These are phyloP conservation scores for Astropecten irregularis DNA, from an alignment of 53 echinoderm and acorn worm genomes.

Conservation along the genomic window DNA sequence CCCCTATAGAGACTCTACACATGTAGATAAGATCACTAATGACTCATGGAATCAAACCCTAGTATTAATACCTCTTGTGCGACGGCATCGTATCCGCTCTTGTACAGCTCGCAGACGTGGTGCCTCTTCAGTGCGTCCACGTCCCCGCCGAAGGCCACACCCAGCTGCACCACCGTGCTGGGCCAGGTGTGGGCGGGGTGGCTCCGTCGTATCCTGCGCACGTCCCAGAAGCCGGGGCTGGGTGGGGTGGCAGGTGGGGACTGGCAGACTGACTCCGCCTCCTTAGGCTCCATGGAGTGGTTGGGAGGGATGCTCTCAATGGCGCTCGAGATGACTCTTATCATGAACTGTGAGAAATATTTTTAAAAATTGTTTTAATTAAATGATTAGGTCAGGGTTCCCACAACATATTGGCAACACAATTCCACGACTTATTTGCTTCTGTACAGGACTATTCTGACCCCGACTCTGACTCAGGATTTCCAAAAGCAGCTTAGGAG, in stretches of 20 bases:
- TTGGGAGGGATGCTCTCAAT: conserved; percentile 73
- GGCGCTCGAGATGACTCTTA: conserved; percentile 69
- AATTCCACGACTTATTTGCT: too few species aligned
- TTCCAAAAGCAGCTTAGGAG: too few species aligned
- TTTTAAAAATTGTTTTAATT: too few species aligned
- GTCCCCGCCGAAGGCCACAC: conserved; percentile 73
- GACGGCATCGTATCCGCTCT: conserved; percentile 87
- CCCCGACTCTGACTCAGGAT: too few species aligned
- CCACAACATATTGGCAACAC: too few species aligned
- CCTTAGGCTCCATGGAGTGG: conserved; percentile 37
- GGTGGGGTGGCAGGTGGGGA: background rate
- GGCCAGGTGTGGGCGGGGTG: conserved; percentile 86
- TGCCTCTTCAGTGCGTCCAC: conserved; percentile 83
- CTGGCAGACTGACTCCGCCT: conserved; percentile 40
- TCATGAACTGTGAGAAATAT: conserved; percentile 83
- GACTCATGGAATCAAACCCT: too few species aligned
- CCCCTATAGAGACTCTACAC: too few species aligned
- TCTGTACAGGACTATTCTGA: too few species aligned
- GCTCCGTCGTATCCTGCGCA: conserved; percentile 58
- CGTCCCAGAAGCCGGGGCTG: conserved; percentile 49
- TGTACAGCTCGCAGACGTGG: conserved; percentile 90
- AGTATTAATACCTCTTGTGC: conserved; percentile 98
- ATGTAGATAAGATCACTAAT: too few species aligned
- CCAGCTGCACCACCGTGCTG: conserved; percentile 71
- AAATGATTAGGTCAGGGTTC: too few species aligned